A percentile compares a stretch with the other conserved stretches of the same genome.
Conservation (phyloP, 1,140 invertebrate genomes). For the Streblospio benedicti region DNA sequence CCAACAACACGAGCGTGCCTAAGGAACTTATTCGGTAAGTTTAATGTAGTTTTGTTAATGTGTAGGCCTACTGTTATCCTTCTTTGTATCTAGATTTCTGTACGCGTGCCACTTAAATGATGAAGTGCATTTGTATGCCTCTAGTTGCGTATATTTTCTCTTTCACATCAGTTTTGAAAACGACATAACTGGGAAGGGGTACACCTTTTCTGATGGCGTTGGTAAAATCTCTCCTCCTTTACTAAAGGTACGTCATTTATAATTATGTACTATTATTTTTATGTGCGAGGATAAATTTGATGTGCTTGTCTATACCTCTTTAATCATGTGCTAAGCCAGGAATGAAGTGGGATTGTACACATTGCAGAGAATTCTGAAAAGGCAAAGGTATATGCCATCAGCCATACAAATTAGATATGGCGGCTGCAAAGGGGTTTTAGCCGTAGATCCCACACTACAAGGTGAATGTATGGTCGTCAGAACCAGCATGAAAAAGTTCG, state of each 20-base stretch:
- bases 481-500: slow-evolving; percentile 36
- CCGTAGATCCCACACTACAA: slow-evolving; percentile 25
- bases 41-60: no score
- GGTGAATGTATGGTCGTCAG: slow-evolving; percentile 22
- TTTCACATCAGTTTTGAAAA: no score
- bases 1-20: not conserved
- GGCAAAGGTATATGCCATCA: slow-evolving; percentile 16
- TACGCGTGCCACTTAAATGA: no score
- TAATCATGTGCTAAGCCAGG: not conserved
- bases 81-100: no score
- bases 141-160: no score
- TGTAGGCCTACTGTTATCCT: no score
- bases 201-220: slow-evolving; percentile 32
- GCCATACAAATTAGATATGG: slow-evolving; percentile 31
- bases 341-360: no score
- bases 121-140: no score
- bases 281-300: no score
- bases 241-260: slow-evolving; percentile 3
- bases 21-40: not conserved
- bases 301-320: not conserved
- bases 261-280: slow-evolving; percentile 1
- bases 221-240: slow-evolving; percentile 26
- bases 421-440: slow-evolving; percentile 37
- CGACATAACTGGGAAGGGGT: slow-evolving; percentile 14
- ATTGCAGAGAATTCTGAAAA: no score